A percentile compares a stretch with the other conserved stretches of the same genome.
Conservation (phyloP, 2,888 invertebrate species). For the Lepidochrysops patricia region DNA sequence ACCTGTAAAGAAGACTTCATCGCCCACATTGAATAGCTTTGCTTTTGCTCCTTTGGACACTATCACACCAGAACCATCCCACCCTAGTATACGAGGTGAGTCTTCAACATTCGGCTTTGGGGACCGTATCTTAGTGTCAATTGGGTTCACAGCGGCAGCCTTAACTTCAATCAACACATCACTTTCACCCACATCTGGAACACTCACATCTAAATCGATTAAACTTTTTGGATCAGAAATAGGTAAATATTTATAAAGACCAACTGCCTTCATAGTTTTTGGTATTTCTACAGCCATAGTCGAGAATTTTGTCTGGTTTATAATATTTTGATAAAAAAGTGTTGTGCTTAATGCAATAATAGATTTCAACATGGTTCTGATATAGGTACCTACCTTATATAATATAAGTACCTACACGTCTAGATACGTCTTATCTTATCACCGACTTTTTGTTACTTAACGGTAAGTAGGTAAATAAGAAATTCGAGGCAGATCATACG, state of each 20-base stretch:
- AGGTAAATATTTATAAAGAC: constrained; percentile 57
- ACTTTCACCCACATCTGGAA: constrained; percentile 40
- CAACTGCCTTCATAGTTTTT: constrained; percentile 58
- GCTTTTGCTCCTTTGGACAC: constrained; percentile 44
- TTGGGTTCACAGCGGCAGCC: constrained; percentile 56
- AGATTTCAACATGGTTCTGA: neutral
- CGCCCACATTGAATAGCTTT: constrained; percentile 44
- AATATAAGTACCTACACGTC: too few relatives aligned
- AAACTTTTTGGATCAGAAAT: constrained; percentile 49
- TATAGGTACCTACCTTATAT: too few relatives aligned
- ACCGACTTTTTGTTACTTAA: neutral
- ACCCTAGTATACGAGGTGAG: constrained; percentile 49
- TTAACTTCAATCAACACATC: constrained; percentile 58
- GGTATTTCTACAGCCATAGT: constrained; percentile 36
- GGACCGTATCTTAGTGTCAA: constrained; percentile 54
- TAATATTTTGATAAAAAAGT: neutral
- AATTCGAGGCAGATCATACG: too few relatives aligned
- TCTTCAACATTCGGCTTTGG: constrained; percentile 47
- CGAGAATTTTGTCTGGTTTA: neutral
- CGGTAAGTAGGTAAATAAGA: neutral
- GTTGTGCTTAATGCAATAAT: neutral
- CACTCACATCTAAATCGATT: constrained; percentile 47
- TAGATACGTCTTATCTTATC: neutral
- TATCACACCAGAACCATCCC: constrained; percentile 57
- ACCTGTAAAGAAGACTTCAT: constrained; percentile 57